These are phyloP conservation scores for Ennomos erosarius DNA, from an alignment of 2,888 invertebrate genomes.

Conservation along the genomic window DNA sequence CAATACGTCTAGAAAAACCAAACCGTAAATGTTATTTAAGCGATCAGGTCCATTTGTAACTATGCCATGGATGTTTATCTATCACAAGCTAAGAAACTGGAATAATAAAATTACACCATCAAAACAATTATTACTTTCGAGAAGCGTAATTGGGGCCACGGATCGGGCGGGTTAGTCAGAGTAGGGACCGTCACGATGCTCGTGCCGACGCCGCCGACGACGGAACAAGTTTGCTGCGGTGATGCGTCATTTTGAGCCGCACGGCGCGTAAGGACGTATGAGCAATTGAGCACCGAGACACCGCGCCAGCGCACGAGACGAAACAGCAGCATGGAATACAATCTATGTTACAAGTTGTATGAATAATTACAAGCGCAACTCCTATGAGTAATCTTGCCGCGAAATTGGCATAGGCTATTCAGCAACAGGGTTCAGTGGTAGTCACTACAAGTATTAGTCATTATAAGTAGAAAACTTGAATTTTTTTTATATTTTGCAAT, in stretches of 20 bases:
- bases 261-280: slow-evolving; percentile 46
- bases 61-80: slow-evolving; percentile 1
- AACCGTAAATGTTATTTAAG: no score
- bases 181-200: slow-evolving; percentile 47
- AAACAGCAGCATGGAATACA: slow-evolving; percentile 13
- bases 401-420: no score
- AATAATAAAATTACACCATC: slow-evolving; percentile 30
- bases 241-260: slow-evolving; percentile 54
- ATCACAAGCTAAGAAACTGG: slow-evolving; percentile 10
- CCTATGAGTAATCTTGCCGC: no score
- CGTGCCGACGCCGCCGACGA: slow-evolving; percentile 7
- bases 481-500: no score
- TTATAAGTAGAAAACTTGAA: no score
- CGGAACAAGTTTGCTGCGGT: slow-evolving; percentile 56
- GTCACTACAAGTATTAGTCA: no score
- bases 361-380: not conserved
- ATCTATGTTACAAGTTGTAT: not conserved
- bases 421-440: no score
- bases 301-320: slow-evolving; percentile 19
- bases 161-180: slow-evolving; percentile 55
- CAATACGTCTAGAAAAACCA: no score
- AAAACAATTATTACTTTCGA: slow-evolving; percentile 45
- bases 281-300: slow-evolving; percentile 32
- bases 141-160: slow-evolving; percentile 56
- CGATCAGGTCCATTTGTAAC: not conserved